A percentile compares a stretch with the other conserved stretches of the same genome.
Conservation (phyloP, 1,140 invertebrate species). For the Cotesia typhae region DNA sequence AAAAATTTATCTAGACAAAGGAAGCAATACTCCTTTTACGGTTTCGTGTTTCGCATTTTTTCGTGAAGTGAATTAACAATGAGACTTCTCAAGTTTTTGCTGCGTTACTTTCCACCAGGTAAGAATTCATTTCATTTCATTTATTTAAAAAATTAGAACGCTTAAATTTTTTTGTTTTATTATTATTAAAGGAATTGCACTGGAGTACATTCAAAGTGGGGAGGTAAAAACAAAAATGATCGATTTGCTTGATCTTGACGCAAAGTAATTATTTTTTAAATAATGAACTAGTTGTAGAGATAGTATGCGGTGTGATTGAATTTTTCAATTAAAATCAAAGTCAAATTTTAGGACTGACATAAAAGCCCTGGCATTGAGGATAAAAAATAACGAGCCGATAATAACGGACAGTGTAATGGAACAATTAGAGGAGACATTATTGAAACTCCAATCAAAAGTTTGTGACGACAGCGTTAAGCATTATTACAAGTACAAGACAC, state of each 20-base stretch:
- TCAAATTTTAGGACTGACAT: constrained; percentile 66
- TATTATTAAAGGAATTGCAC: constrained; percentile 65
- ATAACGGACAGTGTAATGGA: constrained; percentile 68
- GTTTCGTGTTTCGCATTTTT: constrained; percentile 17
- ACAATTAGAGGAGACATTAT: constrained; percentile 66
- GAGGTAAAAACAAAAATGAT: constrained; percentile 70
- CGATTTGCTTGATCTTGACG: constrained; percentile 70
- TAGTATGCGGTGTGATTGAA: too few relatives aligned
- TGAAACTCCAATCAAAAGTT: constrained; percentile 66
- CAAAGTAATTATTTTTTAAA: constrained; percentile 61
- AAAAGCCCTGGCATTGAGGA: constrained; percentile 63
- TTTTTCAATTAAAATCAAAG: neutral
- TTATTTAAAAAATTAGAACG: constrained; percentile 14
- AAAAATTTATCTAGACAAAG: too few relatives aligned
- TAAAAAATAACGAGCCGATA: constrained; percentile 66
- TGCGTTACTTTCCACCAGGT: constrained; percentile 75
- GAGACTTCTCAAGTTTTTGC: constrained; percentile 73
- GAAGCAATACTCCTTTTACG: constrained; percentile 12
- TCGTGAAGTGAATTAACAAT: constrained; percentile 54
- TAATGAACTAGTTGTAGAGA: constrained; percentile 6
- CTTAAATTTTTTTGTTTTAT: neutral
- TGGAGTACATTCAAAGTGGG: constrained; percentile 70
- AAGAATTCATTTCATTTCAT: constrained; percentile 35
- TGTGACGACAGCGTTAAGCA: constrained; percentile 67
- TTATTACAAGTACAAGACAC: constrained; percentile 74